Evolutionary conservation across 2,888 invertebrate species (phyloP).

Genomic region (Metellina segmentata): DNA sequence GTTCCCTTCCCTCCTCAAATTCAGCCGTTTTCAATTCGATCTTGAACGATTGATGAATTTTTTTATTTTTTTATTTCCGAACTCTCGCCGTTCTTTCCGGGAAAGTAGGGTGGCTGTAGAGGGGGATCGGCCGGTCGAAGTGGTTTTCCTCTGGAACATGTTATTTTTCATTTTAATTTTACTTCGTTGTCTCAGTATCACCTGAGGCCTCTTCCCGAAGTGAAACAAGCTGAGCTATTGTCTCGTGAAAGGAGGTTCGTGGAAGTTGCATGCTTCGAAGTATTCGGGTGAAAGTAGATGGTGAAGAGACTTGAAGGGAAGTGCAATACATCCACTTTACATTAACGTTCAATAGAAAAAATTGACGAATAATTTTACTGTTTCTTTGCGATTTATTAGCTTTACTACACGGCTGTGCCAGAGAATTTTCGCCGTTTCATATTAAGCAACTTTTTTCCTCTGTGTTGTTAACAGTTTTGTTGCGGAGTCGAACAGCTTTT

Average conservation of each 20-base stretch:
- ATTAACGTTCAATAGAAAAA: no score
- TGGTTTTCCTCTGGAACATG: conserved; percentile 34
- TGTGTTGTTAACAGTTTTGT: no score
- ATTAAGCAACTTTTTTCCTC: no score
- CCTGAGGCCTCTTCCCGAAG: conserved; percentile 42
- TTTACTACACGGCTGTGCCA: no score
- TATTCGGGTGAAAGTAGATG: no score
- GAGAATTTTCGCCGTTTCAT: no score
- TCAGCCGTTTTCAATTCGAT: conserved; percentile 67
- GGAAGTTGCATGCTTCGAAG: background rate
- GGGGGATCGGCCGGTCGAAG: background rate
- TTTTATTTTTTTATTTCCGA: conserved; percentile 52
- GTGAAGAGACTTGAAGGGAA: no score
- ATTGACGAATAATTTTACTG: no score
- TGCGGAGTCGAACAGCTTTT: no score
- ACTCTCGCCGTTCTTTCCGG: background rate
- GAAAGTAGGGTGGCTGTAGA: background rate
- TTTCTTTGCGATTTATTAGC: no score
- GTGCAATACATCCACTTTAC: no score
- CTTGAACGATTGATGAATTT: conserved; percentile 66
- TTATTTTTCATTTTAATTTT: conserved; percentile 65
- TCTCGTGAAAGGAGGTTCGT: background rate
- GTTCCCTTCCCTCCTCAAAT: conserved; percentile 37
- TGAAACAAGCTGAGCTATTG: background rate
- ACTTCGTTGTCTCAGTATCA: conserved; percentile 37